Percentiles rank a stretch among this genome's conserved stretches.
phyloP scores from a whole-genome alignment of 2,797 vertebrate species.

The Semotilus atromaculatus region DNA sequence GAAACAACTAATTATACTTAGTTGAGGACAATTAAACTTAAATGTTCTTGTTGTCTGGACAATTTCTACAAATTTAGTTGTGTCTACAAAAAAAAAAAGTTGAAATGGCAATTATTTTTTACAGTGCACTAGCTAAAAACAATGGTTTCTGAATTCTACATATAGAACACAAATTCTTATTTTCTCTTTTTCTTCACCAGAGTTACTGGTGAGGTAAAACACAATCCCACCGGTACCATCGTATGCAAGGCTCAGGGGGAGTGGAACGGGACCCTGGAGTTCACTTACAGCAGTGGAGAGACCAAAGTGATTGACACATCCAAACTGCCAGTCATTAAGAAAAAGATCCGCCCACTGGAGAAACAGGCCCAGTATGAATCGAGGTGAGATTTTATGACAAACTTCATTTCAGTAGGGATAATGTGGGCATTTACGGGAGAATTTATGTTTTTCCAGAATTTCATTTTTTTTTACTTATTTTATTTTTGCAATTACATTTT shows the following conservation, averaged over 20 bases:
- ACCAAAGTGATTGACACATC: conserved; percentile 86
- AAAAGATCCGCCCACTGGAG: conserved; percentile 81
- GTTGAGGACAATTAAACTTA: no score
- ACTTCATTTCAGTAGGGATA: not conserved
- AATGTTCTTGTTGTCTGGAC: no score
- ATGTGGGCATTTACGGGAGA: not conserved
- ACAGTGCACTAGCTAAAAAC: no score
- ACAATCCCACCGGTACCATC: conserved; percentile 84
- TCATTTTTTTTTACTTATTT: no score
- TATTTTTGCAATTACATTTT: no score
- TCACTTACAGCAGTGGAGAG: conserved; percentile 85
- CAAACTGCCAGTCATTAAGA: conserved; percentile 79
- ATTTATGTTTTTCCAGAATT: not conserved
- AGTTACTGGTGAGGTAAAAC: conserved; percentile 88
- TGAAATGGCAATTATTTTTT: no score
- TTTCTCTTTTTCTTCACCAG: conserved; percentile 62
- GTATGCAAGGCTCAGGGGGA: conserved; percentile 89
- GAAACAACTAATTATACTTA: no score
- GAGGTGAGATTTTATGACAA: conserved; percentile 68
- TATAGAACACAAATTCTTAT: not conserved
- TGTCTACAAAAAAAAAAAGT: no score
- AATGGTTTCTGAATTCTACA: not conserved
- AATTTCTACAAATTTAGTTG: no score
- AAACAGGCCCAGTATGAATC: conserved; percentile 85
- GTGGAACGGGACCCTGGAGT: conserved; percentile 86